These are phyloP conservation scores for Barypeithes pellucidus DNA, from an alignment of 2,888 invertebrate genomes.

Conservation along the genomic window DNA sequence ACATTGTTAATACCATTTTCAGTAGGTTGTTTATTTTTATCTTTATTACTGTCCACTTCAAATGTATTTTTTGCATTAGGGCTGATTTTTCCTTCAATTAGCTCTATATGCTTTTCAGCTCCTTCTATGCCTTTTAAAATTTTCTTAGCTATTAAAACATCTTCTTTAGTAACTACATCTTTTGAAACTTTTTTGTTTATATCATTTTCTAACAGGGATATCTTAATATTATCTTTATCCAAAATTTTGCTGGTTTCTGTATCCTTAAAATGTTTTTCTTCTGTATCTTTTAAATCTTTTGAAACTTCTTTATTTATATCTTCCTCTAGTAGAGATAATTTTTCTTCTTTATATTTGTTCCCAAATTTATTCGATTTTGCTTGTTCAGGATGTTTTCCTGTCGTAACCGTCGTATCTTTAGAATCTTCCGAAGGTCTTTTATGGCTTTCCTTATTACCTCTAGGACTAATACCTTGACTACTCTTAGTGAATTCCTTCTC, in stretches of 20 bases:
- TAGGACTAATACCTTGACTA: neutral
- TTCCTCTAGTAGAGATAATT: neutral
- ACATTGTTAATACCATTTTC: neutral
- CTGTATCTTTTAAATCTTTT: constrained; percentile 1
- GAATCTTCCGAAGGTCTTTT: neutral
- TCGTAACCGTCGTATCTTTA: neutral
- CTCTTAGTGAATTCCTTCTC: constrained; percentile 8
- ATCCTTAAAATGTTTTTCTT: constrained; percentile 13
- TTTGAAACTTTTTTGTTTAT: neutral
- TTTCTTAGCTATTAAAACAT: constrained; percentile 36
- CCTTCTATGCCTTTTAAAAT: constrained; percentile 37
- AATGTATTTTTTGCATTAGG: neutral
- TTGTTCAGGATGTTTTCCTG: neutral
- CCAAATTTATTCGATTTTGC: neutral
- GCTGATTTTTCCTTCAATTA: constrained; percentile 28
- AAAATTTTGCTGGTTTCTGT: neutral
- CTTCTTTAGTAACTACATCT: constrained; percentile 13
- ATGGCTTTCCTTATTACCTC: neutral
- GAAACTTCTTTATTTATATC: neutral
- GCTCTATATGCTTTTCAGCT: constrained; percentile 33
- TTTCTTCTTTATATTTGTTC: neutral
- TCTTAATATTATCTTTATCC: neutral
- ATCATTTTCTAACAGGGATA: neutral
- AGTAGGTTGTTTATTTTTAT: neutral
- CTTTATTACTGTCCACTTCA: neutral